Conservation (phyloP, 2,888 invertebrate species). For the Aphidoletes aphidimyza region DNA sequence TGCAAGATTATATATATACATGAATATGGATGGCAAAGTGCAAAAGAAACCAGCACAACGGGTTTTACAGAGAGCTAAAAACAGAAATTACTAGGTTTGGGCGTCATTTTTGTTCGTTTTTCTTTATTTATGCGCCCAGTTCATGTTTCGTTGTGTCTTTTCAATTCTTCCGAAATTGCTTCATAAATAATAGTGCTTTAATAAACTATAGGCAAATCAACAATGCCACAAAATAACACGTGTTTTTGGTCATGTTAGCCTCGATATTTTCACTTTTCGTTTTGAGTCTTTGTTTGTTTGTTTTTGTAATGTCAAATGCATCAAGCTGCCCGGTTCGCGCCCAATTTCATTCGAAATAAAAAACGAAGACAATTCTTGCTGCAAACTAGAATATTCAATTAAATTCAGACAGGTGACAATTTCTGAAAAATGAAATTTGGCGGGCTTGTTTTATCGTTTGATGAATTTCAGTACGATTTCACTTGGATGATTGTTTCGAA, state of each 20-base stretch:
- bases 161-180: not conserved
- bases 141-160: slow-evolving; percentile 2
- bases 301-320: not conserved
- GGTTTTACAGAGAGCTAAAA: not conserved
- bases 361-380: no score
- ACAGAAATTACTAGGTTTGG: slow-evolving; percentile 38
- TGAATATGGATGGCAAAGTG: not conserved
- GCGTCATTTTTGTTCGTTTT: slow-evolving; percentile 4
- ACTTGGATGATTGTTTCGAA: not conserved
- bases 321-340: not conserved
- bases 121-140: not conserved
- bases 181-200: slow-evolving; percentile 18
- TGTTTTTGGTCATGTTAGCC: not conserved
- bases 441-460: not conserved
- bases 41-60: not conserved
- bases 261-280: slow-evolving; percentile 9
- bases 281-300: not conserved
- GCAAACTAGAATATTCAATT: not conserved
- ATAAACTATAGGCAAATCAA: not conserved
- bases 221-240: not conserved
- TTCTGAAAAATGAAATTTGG: not conserved
- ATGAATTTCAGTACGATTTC: not conserved
- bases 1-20: not conserved
- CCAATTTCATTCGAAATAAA: not conserved
- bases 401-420: not conserved